Evolutionary conservation across 2,113 vertebrate genomes (phyloP).

Genomic region (Taxidea taxus): DNA sequence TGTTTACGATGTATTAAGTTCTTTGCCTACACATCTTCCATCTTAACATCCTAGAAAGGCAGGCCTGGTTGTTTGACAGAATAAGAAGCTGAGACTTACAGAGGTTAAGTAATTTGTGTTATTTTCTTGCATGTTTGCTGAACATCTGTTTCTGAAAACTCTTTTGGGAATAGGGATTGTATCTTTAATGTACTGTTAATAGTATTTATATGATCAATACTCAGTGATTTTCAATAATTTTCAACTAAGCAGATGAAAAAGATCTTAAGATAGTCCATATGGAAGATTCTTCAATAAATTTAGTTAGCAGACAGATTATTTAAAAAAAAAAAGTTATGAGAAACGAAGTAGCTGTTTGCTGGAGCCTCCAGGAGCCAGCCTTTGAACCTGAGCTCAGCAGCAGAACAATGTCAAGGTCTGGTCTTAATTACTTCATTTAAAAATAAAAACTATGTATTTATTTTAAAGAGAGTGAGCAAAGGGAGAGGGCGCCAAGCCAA

Average conservation of each 20-base stretch:
- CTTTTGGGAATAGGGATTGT: neutral
- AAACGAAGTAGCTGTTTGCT: neutral
- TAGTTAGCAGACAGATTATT: slow-evolving; percentile 24
- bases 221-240: slow-evolving; percentile 28
- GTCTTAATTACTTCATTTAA: neutral
- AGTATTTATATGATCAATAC: slow-evolving; percentile 28
- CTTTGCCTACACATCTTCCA: neutral
- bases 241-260: neutral
- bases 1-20: neutral
- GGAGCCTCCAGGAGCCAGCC: neutral
- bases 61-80: neutral
- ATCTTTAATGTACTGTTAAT: slow-evolving; percentile 48
- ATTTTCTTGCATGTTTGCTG: neutral
- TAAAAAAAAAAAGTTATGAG: neutral
- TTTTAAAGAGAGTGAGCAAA: neutral
- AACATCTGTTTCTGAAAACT: slow-evolving; percentile 32
- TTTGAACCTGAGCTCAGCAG: neutral
- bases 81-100: neutral
- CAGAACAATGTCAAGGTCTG: neutral
- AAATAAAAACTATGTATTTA: neutral
- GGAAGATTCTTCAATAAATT: slow-evolving; percentile 40
- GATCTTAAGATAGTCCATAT: slow-evolving; percentile 40
- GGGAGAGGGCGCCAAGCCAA: neutral
- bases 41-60: slow-evolving; percentile 7
- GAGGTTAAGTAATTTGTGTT: neutral